Percentiles rank a stretch among this genome's conserved stretches.
phyloP scores from a whole-genome alignment of 2,888 invertebrate species.

The Tridacna gigas region DNA sequence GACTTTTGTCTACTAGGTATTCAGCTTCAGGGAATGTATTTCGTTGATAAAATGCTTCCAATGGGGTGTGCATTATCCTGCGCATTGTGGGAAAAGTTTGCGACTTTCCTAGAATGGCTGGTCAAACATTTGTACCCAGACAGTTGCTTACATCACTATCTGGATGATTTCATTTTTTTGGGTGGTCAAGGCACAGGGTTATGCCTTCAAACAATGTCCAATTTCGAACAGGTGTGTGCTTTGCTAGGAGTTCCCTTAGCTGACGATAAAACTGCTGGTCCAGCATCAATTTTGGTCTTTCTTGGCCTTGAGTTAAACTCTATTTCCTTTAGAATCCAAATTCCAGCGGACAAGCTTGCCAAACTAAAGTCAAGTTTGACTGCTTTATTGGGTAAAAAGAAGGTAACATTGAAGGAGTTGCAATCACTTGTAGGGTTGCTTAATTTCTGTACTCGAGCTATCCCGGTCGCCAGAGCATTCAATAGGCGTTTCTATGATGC shows the following conservation, averaged over 20 bases:
- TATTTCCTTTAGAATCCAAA: constrained; percentile 22
- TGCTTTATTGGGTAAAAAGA: constrained; percentile 15
- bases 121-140: background rate
- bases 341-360: constrained; percentile 33
- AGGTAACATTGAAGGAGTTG: constrained; percentile 36
- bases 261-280: constrained; percentile 30
- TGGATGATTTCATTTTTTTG: constrained; percentile 46
- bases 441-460: constrained; percentile 25
- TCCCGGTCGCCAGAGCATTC: constrained; percentile 34
- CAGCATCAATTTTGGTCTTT: constrained; percentile 20
- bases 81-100: constrained; percentile 31
- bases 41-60: constrained; percentile 40
- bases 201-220: background rate
- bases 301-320: constrained; percentile 46
- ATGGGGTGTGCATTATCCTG: constrained; percentile 43
- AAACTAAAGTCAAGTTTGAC: constrained; percentile 16
- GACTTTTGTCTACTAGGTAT: constrained; percentile 45
- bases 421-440: constrained; percentile 27
- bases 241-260: constrained; percentile 32
- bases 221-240: background rate
- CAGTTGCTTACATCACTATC: constrained; percentile 29
- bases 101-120: constrained; percentile 14
- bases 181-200: constrained; percentile 18
- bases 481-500: constrained; percentile 31
- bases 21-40: constrained; percentile 38